Base-by-base conservation (phyloP, 2,888 invertebrate genomes). In the Diadegma fenestrale region DNA sequence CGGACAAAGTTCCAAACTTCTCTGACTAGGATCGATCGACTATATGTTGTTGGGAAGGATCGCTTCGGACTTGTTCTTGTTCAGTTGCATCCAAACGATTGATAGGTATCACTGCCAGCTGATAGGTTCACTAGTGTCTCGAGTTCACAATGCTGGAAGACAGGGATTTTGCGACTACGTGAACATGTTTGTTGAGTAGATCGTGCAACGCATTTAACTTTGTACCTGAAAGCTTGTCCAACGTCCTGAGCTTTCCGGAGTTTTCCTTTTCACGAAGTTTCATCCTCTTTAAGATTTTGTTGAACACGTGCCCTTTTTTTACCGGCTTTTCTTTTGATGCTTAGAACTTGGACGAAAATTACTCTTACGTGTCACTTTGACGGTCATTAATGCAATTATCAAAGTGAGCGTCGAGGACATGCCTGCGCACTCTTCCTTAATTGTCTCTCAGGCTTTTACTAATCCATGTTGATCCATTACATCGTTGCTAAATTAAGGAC, bases 81-180 rank as follows among this genome's bases (percentile, higher is more conserved):
- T 14, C 14, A n/a, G 41, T 10, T 43, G 41, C n/a, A 19, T 26
- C 22, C 12, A 26, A 64, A 63, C 48, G 37, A 72, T 73, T 72
- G 73, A 73, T 54, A 54, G 51, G 6, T 64, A 54, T 69, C 66
- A 8, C 43, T 26, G 26, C 68, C 26, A 58, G 58, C 22, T 37
- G 37, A 37, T 37, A 10, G 37, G 45, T 45, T 61, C 10, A 64
- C 51, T 43, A 33, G n/a, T 14, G 33, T 3, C 37, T n/a, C 37
- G 19, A 22, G 54, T 51, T 26, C 45, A 37, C 17, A 8, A 14
- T 14, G 22, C 22, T 48, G 48, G 30, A 33, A 51, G 41, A 17
- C 8, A 30, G 61, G 14, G 26, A 26, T 78, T 19, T 10, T 10
- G 78, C 72, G 48, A 45, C 43, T 61, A 73, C 78, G 82, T 78